Conservation (phyloP, 53 echinoderm and acorn worm species). For the Temnopleurus reevesii region DNA sequence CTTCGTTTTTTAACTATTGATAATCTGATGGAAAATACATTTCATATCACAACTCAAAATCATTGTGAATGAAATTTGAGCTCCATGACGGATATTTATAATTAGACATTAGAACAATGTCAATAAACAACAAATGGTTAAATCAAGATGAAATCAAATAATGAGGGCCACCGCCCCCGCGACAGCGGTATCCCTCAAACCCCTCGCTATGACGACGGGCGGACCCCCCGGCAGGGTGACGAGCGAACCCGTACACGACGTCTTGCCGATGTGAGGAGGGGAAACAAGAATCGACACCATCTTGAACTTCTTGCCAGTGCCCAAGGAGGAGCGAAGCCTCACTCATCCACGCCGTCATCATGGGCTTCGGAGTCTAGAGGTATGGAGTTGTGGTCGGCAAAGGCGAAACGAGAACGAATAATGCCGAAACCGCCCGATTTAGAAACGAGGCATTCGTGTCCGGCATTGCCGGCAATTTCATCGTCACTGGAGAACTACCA, state of each 20-base stretch:
- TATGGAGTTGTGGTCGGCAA: neutral
- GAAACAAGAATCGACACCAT: constrained; percentile 28
- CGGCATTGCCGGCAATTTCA: constrained; percentile 43
- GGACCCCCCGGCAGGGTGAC: neutral
- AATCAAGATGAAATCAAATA: neutral
- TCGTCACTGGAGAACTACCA: neutral
- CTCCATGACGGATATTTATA: too few relatives aligned
- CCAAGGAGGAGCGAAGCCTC: neutral
- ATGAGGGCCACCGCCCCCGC: neutral
- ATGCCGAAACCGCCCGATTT: neutral
- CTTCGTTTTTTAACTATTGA: too few relatives aligned
- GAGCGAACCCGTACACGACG: neutral
- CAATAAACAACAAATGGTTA: too few relatives aligned
- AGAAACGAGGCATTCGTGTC: constrained; percentile 24
- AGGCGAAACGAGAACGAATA: neutral
- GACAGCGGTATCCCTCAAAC: neutral
- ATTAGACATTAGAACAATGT: too few relatives aligned
- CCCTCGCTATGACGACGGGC: neutral
- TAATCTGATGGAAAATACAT: too few relatives aligned
- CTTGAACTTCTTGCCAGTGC: neutral
- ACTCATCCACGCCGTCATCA: constrained; percentile 19
- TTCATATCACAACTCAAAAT: too few relatives aligned
- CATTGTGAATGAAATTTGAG: too few relatives aligned
- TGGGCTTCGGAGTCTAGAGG: neutral
- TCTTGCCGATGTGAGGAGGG: constrained; percentile 40